Evolutionary conservation across 2,797 vertebrate genomes (phyloP), one percentile per base, ranked within the genome.

Genomic region (Gephyroberyx darwinii): DNA sequence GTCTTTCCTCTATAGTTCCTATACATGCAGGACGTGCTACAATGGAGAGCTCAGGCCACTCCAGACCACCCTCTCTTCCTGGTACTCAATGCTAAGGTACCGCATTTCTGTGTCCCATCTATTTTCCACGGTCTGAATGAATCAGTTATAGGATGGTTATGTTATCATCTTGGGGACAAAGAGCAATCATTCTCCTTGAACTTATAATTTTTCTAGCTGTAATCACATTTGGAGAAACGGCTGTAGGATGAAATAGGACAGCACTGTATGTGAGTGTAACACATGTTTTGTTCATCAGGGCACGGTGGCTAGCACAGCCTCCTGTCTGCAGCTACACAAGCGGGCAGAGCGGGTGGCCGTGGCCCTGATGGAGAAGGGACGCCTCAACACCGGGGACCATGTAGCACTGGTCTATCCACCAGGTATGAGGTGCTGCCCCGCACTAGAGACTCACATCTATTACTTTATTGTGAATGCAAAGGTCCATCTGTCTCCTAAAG

Each of bases 11-110:
- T 77, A 6, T 84, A 99, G 97, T 97, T 97, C 86, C 88, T 98
- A n/a, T 99, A 98, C 88, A 94, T 99, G 87, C 96, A 97, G 4
- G 97, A 99, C 30, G 96, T 99, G 71, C 91, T 99, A 43, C 97
- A 97, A 78, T 99, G 97, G 97, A 93, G 97, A 82, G 96, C 97
- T 57, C 96, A 98, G 89, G 96, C 96, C 82, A 98, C 97, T 0
- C 96, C 97, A 0, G 97, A 98, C 75, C 97, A 99, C 82, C 93
- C 95, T 0, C 94, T 98, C 20, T 97, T 98, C 71, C 89, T 98
- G 57, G 86, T 99, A 74, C 94, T 99, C 55, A 98, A 97, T 35
- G 93, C 96, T 70, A 98, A 98, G 96, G 97, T 98, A 89, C 78
- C 33, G 26, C 4, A 13, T 68, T 33, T 56, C 54, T 5, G 12